Evolutionary conservation across 2,113 vertebrate species (phyloP), one percentile per base, ranked within the genome.

Genomic region (Xiphophorus maculatus): DNA sequence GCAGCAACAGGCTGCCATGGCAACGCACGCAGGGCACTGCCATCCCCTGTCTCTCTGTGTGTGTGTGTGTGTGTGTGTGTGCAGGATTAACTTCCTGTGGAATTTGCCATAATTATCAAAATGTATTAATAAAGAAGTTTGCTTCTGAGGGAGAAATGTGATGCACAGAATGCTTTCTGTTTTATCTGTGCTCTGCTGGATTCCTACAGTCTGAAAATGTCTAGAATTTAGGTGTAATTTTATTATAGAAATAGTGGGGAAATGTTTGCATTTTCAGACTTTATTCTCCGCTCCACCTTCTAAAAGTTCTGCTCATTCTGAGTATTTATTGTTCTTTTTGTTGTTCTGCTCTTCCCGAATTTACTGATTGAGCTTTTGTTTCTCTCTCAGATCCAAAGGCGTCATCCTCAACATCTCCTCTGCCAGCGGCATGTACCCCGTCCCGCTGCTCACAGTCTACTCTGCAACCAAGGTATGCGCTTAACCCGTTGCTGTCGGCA

Each of bases 381-480:
- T 75, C 14, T 77, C 63, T 75, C 64, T 73, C 81, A 96, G 95
- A 78, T 93, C 93, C 15, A 98, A 95, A 91, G 98, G 98, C 14
- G 82, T 93, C 0, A 92, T 99, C 86, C 89, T 99, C 77, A 99
- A 99, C 88, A 96, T 99, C 17, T 95, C 98, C 44, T 99, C 98
- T 22, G 93, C 94, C 81, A 86, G 93, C 58, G 98, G 95, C 82
- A 87, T 94, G 93, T 76, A 74, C 70, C 96, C 97, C 0, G 1
- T 94, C 58, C 96, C 98, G 27, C 88, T 99, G 30, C 82, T 99
- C 30, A 95, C 96, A 0, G 82, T 99, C 48, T 99, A 99, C 83
- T 98, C 98, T 0, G 89, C 96, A 63, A 95, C 96, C 32, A 99
- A 99, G 96, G 98, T 96, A 30, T 7, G 27, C 27, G 1, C 3